phyloP scores from a whole-genome alignment of 1,140 invertebrate species.

The Drosophila ironensis region DNA sequence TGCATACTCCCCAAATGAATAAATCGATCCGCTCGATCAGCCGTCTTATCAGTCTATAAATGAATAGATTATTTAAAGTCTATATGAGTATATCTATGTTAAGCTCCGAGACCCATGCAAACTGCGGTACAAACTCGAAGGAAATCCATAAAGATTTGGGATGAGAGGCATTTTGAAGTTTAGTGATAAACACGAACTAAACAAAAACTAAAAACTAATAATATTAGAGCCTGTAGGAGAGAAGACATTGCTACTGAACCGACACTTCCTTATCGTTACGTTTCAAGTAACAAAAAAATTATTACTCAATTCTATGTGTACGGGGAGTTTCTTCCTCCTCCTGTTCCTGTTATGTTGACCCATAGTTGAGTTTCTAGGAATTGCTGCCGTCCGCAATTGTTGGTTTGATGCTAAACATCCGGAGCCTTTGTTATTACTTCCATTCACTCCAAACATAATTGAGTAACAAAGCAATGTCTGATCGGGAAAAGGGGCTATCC shows the following conservation, averaged over 20 bases:
- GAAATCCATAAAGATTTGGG: conserved; percentile 22
- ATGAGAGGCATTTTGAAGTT: conserved; percentile 9
- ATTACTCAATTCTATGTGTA: not conserved
- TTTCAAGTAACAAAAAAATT: not conserved
- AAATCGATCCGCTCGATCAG: conserved; percentile 9
- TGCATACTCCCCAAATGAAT: not conserved
- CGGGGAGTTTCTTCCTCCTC: too few relatives aligned
- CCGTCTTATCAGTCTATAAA: conserved; percentile 22
- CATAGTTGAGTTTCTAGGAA: conserved; percentile 25
- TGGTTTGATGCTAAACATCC: conserved; percentile 6
- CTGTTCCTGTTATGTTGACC: conserved; percentile 7
- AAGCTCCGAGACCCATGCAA: conserved; percentile 53
- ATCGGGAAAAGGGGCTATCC: not conserved
- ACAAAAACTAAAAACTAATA: not conserved
- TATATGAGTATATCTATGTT: conserved; percentile 12
- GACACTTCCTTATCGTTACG: not conserved
- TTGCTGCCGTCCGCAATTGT: conserved; percentile 73
- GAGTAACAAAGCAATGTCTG: conserved; percentile 24
- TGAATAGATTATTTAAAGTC: too few relatives aligned
- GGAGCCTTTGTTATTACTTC: not conserved
- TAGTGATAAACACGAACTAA: conserved; percentile 28
- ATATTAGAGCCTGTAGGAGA: not conserved
- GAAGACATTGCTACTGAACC: not conserved
- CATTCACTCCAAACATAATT: not conserved
- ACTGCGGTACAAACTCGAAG: conserved; percentile 68